Conservation (phyloP, 2,888 invertebrate genomes). For the Tenthredo scrophulariae region DNA sequence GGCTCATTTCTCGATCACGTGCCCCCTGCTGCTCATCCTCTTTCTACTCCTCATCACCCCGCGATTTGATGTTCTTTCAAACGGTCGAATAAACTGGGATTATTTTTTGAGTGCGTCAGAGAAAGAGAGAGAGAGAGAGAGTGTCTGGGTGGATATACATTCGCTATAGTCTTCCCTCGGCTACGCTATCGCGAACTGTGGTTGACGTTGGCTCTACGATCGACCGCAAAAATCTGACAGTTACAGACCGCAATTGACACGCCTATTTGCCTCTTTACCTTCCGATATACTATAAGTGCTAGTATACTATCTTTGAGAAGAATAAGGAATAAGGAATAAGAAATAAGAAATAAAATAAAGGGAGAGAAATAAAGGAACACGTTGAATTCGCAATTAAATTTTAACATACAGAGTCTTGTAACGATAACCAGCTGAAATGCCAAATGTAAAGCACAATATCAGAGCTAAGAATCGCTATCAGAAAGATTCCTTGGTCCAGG, state of each 20-base stretch:
- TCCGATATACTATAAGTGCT: neutral
- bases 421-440: neutral
- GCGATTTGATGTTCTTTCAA: slow-evolving; percentile 12
- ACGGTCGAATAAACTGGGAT: slow-evolving; percentile 34
- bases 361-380: no score
- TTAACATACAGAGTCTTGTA: neutral
- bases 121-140: neutral
- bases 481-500: slow-evolving; percentile 17
- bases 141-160: no score
- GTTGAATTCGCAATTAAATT: neutral
- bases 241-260: slow-evolving; percentile 35
- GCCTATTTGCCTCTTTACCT: slow-evolving; percentile 17
- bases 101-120: slow-evolving; percentile 17
- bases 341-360: neutral
- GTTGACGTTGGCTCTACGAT: slow-evolving; percentile 37
- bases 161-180: neutral
- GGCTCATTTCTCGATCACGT: slow-evolving; percentile 15
- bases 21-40: neutral
- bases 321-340: neutral
- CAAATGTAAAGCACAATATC: slow-evolving; percentile 10
- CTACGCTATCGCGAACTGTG: neutral
- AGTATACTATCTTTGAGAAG: neutral
- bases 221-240: slow-evolving; percentile 38
- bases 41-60: neutral
- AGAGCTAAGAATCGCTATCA: neutral